phyloP scores from a whole-genome alignment of 2,113 vertebrate species.

The Agelaius phoeniceus region DNA sequence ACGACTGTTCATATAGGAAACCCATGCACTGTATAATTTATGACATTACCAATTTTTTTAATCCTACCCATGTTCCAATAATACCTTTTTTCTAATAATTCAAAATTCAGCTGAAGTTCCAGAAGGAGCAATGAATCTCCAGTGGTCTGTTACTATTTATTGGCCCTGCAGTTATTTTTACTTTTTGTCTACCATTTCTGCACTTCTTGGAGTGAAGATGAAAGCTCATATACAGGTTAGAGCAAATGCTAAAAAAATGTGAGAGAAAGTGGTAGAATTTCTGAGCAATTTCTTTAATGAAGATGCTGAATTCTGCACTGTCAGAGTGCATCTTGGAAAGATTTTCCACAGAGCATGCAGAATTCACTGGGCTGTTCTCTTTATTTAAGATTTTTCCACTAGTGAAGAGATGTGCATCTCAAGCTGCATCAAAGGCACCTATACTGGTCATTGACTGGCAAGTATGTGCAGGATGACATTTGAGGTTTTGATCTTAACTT shows the following conservation, averaged over 20 bases:
- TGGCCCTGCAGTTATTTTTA: neutral
- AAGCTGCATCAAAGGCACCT: neutral
- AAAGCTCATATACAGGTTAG: neutral
- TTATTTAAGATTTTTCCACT: neutral
- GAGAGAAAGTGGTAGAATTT: neutral
- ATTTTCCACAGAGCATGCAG: neutral
- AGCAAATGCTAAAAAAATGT: neutral
- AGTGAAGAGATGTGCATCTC: neutral
- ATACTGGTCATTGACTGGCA: neutral
- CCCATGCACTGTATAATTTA: neutral
- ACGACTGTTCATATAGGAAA: neutral
- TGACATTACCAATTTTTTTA: neutral
- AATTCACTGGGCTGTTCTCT: neutral
- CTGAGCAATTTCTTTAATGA: neutral
- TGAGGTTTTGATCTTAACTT: neutral
- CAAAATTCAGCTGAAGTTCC: neutral
- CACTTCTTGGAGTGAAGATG: neutral
- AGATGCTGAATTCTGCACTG: neutral
- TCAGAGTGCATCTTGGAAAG: neutral
- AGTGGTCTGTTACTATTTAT: neutral
- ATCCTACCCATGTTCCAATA: neutral
- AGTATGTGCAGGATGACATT: neutral
- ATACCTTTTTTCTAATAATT: neutral
- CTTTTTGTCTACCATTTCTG: neutral
- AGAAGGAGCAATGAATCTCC: neutral